Base-by-base conservation (phyloP, 2,888 invertebrate species). In the Agapostemon virescens region DNA sequence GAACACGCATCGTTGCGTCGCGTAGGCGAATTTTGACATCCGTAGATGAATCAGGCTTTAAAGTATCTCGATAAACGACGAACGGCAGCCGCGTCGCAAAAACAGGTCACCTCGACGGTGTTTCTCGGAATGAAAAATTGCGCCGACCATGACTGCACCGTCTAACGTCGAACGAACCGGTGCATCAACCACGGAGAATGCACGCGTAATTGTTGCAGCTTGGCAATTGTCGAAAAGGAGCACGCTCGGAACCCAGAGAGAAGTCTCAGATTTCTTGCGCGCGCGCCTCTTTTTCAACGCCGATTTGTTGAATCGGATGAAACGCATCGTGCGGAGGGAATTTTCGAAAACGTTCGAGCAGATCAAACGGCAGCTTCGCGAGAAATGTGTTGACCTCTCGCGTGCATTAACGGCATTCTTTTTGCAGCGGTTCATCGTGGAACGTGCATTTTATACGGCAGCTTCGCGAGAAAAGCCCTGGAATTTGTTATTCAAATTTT, bases 11-110 rank as follows among this genome's bases (percentile, higher is more conserved):
- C 52, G 67, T n/a, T 69, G 55, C 42, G 58, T 52, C 45, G 74
- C 75, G 82, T 77, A 82, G 80, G 80, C 77, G 77, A 80, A 80
- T 82, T 80, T 82, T 82, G 80, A 82, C 82, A 67, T 64, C 30
- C 42, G 49, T 52, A 74, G 82, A 82, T 80, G 72, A 80, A 82
- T 76, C 82, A 69, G 63, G 73, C 71, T 49, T 74, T 74, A 68
- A 74, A 67, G 74, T 74, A 70, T 61, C 77, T 58, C 77, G 77
- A 81, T 81, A 61, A 81, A 75, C 73, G 69, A 61, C 40, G 49
- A 36, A 40, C 52, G 79, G 45, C 42, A 45, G 20, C 40, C 69
- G 64, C 15, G 23, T 7, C 20, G 52, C 45, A 38, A 61, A 77
- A 73, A 64, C 73, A 26, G 80, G 73, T 80, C 73, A 74, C 23